Conservation (phyloP, 2,888 invertebrate species). For the Lithophane semibrunnea region DNA sequence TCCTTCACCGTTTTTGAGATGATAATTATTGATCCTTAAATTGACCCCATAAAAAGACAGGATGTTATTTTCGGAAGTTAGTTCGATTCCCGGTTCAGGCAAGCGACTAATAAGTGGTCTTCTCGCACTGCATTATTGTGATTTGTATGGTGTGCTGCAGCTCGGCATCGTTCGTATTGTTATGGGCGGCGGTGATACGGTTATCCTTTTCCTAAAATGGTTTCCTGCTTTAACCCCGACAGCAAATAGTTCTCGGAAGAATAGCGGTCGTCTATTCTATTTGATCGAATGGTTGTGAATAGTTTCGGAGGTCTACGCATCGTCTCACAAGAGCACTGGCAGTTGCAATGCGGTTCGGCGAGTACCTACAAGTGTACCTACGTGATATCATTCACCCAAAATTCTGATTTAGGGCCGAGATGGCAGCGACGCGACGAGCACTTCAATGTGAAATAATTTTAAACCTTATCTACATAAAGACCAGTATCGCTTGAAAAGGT, state of each 20-base stretch:
- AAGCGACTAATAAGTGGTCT: neutral
- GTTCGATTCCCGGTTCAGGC: neutral
- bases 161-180: no score
- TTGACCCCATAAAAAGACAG: neutral
- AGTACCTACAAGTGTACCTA: neutral
- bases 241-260: neutral
- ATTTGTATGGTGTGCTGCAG: neutral
- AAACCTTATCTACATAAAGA: no score
- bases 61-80: neutral
- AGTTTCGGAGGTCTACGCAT: neutral
- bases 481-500: no score
- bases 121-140: neutral
- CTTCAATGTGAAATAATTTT: no score
- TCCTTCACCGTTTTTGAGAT: no score
- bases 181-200: neutral
- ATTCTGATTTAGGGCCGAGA: neutral
- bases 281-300: neutral
- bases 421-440: no score
- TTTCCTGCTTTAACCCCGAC: neutral
- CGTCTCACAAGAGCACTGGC: neutral
- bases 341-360: neutral
- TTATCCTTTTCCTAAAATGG: neutral
- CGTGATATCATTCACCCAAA: neutral
- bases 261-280: neutral
- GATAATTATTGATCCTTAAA: neutral